A percentile compares a stretch with the other conserved stretches of the same genome.
phyloP scores from a whole-genome alignment of 2,888 invertebrate species.

The Heteropelma amictum region DNA sequence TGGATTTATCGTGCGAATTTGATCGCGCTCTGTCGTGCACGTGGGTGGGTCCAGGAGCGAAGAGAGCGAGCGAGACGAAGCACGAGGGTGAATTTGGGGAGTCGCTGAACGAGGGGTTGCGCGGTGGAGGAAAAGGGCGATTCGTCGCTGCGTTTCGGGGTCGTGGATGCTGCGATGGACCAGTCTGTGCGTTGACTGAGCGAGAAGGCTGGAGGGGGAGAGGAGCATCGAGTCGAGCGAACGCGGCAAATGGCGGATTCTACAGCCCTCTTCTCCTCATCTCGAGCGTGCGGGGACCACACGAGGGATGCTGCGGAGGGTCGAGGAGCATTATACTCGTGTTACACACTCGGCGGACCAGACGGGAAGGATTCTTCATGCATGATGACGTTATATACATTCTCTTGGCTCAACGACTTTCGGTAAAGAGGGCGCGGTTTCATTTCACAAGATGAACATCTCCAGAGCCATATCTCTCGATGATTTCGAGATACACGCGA shows the following conservation, averaged over 20 bases:
- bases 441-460: too few relatives aligned
- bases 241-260: conserved; percentile 58
- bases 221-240: conserved; percentile 5
- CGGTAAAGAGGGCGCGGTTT: too few relatives aligned
- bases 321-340: conserved; percentile 53
- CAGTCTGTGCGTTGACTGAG: too few relatives aligned
- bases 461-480: too few relatives aligned
- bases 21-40: conserved; percentile 13
- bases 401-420: too few relatives aligned
- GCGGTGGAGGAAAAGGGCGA: too few relatives aligned
- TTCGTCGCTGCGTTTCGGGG: conserved; percentile 29
- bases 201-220: conserved; percentile 22
- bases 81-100: conserved; percentile 15
- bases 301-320: conserved; percentile 56
- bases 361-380: conserved; percentile 49
- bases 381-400: conserved; percentile 48
- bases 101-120: conserved; percentile 29
- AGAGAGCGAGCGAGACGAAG: conserved; percentile 5
- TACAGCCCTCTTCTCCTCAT: not conserved
- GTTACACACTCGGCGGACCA: conserved; percentile 48
- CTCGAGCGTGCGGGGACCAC: conserved; percentile 43
- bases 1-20: too few relatives aligned
- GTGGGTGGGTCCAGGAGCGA: conserved; percentile 44
- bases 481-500: too few relatives aligned
- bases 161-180: conserved; percentile 31